phyloP scores from a whole-genome alignment of 2,888 invertebrate genomes.

The Caenorhabditis sp. region DNA sequence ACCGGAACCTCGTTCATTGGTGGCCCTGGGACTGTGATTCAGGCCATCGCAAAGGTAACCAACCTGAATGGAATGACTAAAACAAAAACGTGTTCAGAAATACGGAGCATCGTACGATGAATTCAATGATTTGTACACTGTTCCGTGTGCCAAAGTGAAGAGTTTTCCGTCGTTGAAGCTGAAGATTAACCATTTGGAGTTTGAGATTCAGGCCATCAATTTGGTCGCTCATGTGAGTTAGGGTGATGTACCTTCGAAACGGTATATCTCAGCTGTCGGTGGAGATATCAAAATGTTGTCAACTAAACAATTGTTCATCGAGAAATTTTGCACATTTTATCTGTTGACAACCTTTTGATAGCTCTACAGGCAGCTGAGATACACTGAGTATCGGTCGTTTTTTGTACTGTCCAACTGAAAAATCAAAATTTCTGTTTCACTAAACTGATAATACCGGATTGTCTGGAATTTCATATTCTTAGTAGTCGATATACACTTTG shows the following conservation, averaged over 20 bases:
- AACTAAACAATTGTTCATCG: no score
- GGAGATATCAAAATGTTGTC: no score
- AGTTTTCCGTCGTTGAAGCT: conserved; percentile 44
- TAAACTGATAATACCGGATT: no score
- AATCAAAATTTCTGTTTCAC: no score
- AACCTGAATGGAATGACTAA: background rate
- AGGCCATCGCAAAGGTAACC: conserved; percentile 45
- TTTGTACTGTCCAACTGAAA: no score
- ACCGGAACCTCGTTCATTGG: conserved; percentile 68
- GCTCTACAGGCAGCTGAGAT: no score
- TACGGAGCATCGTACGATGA: conserved; percentile 46
- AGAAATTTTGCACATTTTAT: no score
- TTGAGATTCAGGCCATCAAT: conserved; percentile 48
- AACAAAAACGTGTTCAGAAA: conserved; percentile 14
- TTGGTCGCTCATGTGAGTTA: conserved; percentile 48
- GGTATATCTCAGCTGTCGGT: no score
- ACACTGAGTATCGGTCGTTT: no score
- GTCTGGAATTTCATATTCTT: no score
- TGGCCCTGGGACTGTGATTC: conserved; percentile 52
- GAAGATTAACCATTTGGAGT: conserved; percentile 43
- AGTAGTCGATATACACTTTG: no score
- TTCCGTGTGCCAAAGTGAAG: conserved; percentile 51
- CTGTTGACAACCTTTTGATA: no score
- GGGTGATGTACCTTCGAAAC: background rate
- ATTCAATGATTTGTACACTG: conserved; percentile 33